These are phyloP conservation scores for Stenodema calcarata DNA, from an alignment of 2,888 invertebrate genomes.

Conservation along the genomic window DNA sequence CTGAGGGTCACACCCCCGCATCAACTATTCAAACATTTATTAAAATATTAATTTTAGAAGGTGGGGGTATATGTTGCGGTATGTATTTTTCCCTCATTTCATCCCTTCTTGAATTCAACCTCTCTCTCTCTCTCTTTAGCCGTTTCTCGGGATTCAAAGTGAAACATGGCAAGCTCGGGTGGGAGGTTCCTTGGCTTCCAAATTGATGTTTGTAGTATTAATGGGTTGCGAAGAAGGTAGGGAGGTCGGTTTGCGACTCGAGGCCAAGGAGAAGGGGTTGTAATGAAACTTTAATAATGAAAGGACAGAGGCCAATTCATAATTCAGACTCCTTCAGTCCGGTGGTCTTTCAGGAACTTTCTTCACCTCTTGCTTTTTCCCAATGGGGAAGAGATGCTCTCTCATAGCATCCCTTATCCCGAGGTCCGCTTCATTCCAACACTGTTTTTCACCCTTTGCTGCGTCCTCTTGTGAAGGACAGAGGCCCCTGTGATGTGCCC, in stretches of 20 bases:
- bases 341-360: constrained; percentile 43
- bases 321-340: constrained; percentile 44
- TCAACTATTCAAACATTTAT: neutral
- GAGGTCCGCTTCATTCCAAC: neutral
- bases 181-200: constrained; percentile 20
- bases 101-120: neutral
- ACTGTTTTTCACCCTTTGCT: constrained; percentile 13
- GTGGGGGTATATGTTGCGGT: neutral
- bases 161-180: constrained; percentile 17
- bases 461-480: neutral
- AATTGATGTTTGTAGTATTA: constrained; percentile 49
- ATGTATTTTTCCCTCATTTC: neutral
- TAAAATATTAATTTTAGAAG: neutral
- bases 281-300: constrained; percentile 49
- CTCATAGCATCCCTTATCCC: constrained; percentile 18
- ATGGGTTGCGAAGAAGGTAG: constrained; percentile 30
- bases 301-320: constrained; percentile 47
- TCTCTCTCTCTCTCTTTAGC: neutral
- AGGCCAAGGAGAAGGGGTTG: constrained; percentile 31
- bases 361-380: constrained; percentile 16
- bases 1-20: neutral
- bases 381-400: neutral
- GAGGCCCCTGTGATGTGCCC: neutral
- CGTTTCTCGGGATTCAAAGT: constrained; percentile 20
- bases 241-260: constrained; percentile 36